Conservation (phyloP, 1,140 invertebrate genomes). For the Fopius arisanus region DNA sequence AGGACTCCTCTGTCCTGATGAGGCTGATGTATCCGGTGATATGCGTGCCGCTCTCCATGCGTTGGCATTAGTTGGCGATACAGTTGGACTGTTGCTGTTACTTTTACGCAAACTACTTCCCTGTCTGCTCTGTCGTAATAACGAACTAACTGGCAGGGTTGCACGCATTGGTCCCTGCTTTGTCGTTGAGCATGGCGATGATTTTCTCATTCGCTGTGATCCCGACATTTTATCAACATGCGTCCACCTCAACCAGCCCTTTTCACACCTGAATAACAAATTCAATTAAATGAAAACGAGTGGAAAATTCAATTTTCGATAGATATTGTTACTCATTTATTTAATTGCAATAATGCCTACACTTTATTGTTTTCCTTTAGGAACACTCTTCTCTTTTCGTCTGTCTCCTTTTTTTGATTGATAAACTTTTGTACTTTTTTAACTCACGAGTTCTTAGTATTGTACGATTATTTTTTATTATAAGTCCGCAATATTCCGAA, state of each 20-base stretch:
- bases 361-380: too few species aligned
- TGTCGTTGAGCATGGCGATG: slow-evolving; percentile 71
- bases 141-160: slow-evolving; percentile 75
- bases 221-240: slow-evolving; percentile 67
- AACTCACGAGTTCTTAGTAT: too few species aligned
- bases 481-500: too few species aligned
- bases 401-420: too few species aligned
- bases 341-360: too few species aligned
- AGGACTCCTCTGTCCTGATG: slow-evolving; percentile 75
- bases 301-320: too few species aligned
- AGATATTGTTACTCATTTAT: too few species aligned
- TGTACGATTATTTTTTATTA: too few species aligned
- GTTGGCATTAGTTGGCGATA: slow-evolving; percentile 71
- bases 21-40: slow-evolving; percentile 72
- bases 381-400: too few species aligned
- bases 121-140: slow-evolving; percentile 69
- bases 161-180: slow-evolving; percentile 78
- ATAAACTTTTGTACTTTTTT: too few species aligned
- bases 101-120: slow-evolving; percentile 68
- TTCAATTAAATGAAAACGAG: too few species aligned
- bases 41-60: slow-evolving; percentile 69
- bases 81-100: slow-evolving; percentile 70
- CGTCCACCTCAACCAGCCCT: slow-evolving; percentile 13
- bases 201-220: slow-evolving; percentile 71
- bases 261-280: neutral